Evolutionary conservation across 2,113 vertebrate species (phyloP), one percentile per base, ranked within the genome.

Genomic region (Grallaria varia): DNA sequence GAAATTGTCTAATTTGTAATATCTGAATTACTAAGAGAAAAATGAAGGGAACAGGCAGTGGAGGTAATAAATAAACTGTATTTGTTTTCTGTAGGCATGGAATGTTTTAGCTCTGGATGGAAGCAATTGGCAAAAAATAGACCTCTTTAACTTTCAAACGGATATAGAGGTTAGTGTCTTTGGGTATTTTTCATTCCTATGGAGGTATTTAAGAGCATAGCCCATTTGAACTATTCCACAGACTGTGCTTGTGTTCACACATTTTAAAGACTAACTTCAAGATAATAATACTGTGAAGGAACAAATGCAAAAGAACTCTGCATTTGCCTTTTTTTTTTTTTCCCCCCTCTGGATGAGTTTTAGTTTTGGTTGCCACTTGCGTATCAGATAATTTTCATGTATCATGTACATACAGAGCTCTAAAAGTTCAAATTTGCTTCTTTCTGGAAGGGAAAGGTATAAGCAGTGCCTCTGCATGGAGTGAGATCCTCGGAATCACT

Each of bases 61-160:
- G 45, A 69, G 14, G 16, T 63, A 53, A 42, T 66, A 64, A 74
- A 92, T 8, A 60, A 82, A 84, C 53, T 94, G 8, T 83, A 12
- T 86, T 40, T 94, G 45, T 96, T 86, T 94, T 95, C 50, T 67
- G 21, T 94, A 99, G 99, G 98, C 99, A 59, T 99, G 99, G 99
- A 99, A 99, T 90, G 97, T 99, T 97, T 97, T 99, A 96, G 99
- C 99, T 72, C 97, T 99, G 82, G 99, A 99, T 97, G 99, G 99
- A 97, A 99, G 99, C 97, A 99, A 99, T 96, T 99, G 99, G 99
- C 99, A 99, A 97, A 99, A 99, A 98, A 99, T 99, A 91, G 99
- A 99, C 96, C 98, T 99, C 86, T 99, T 99, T 97, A 99, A 99
- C 98, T 99, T 99, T 88, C 99, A 99, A 84, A 99, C 99, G 15